Evolutionary conservation across 1,140 invertebrate genomes (phyloP).

Genomic region (Thalassaphorura encarpata): DNA sequence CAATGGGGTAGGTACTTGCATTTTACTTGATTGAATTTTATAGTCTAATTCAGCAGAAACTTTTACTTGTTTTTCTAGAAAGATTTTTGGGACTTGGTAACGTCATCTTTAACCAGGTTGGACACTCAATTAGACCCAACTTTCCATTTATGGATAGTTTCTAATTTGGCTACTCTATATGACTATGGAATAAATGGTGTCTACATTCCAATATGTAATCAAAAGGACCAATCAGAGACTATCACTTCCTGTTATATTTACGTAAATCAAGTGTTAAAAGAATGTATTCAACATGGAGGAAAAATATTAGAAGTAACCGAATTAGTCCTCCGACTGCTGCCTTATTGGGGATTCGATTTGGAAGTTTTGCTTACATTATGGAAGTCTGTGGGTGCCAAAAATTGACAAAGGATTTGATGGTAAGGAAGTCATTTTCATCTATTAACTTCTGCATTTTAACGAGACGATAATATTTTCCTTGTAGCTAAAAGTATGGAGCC

Average conservation of each 20-base stretch:
- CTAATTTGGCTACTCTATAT: constrained; percentile 3
- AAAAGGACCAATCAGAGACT: not conserved
- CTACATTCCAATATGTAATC: not conserved
- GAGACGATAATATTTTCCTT: not conserved
- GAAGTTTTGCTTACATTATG: constrained; percentile 5
- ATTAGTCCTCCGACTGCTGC: not conserved
- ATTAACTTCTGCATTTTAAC: not conserved
- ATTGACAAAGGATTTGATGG: constrained; percentile 8
- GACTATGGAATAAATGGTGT: constrained; percentile 1
- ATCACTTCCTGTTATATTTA: not conserved
- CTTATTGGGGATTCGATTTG: constrained; percentile 11
- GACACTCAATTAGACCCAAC: not conserved
- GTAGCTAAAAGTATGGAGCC: not conserved
- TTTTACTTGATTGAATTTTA: not conserved
- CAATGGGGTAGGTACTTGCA: not conserved
- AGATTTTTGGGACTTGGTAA: constrained; percentile 1
- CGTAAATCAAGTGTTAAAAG: constrained; percentile 2
- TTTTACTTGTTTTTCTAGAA: constrained; percentile 11
- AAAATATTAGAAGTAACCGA: constrained; percentile 4
- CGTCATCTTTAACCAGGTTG: not conserved
- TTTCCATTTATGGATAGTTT: constrained; percentile 13
- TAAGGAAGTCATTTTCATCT: not conserved
- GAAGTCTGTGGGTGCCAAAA: constrained; percentile 9
- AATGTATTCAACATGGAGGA: constrained; percentile 2
- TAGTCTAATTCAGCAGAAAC: not conserved